These are phyloP conservation scores for Thumatha senex DNA, from an alignment of 2,888 invertebrate species.

Conservation along the genomic window DNA sequence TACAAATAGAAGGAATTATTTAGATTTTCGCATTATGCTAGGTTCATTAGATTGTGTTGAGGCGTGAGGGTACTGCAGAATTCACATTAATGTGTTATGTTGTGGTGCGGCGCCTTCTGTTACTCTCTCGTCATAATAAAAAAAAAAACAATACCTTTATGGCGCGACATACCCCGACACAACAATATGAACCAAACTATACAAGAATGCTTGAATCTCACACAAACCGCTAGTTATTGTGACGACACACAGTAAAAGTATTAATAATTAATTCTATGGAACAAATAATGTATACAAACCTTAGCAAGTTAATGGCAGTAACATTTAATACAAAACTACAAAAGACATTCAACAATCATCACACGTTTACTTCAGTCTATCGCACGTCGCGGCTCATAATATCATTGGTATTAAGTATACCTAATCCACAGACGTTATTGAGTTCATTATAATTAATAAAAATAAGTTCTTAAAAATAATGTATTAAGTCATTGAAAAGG, in stretches of 20 bases:
- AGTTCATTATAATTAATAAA: too few species aligned
- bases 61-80: too few species aligned
- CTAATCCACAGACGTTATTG: neutral
- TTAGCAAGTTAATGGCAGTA: conserved; percentile 17
- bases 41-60: too few species aligned
- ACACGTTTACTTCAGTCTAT: conserved; percentile 37
- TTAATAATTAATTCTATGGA: conserved; percentile 11
- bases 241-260: conserved; percentile 10
- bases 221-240: conserved; percentile 9
- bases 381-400: conserved; percentile 4
- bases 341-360: conserved; percentile 36
- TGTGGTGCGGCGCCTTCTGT: too few species aligned
- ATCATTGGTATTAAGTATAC: conserved; percentile 27
- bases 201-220: neutral
- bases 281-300: conserved; percentile 22
- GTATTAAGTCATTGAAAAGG: too few species aligned
- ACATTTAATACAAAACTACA: conserved; percentile 36
- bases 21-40: neutral
- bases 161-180: neutral
- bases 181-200: neutral
- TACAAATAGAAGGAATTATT: neutral
- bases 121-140: too few species aligned
- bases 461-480: too few species aligned
- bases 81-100: too few species aligned
- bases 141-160: too few species aligned